Percentiles rank a stretch among this genome's conserved stretches.
Conservation (phyloP, 1,140 invertebrate species). For the Lycorma delicatula region DNA sequence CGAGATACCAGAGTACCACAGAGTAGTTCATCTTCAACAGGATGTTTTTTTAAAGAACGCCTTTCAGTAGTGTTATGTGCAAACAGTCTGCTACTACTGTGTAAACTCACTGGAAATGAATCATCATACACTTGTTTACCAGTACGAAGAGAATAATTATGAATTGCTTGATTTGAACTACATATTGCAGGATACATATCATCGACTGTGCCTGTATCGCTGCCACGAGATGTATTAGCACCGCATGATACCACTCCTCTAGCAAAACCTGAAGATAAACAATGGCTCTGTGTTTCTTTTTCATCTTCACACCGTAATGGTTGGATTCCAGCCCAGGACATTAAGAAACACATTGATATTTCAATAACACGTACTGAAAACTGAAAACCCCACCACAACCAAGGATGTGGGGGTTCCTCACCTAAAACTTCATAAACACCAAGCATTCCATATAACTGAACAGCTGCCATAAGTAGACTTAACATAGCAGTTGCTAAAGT, state of each 20-base stretch:
- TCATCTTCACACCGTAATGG: constrained; percentile 37
- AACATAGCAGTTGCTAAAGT: constrained; percentile 74
- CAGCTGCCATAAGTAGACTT: constrained; percentile 66
- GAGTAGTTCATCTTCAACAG: constrained; percentile 33
- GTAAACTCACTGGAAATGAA: constrained; percentile 45
- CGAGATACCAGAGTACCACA: constrained; percentile 19
- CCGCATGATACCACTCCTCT: constrained; percentile 60
- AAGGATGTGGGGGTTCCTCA: constrained; percentile 46
- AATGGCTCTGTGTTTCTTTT: constrained; percentile 37
- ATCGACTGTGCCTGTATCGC: constrained; percentile 32
- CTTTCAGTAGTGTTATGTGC: constrained; percentile 33
- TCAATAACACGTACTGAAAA: constrained; percentile 74
- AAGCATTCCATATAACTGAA: constrained; percentile 77
- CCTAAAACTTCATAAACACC: constrained; percentile 50
- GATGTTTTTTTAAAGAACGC: constrained; percentile 35
- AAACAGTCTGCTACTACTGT: constrained; percentile 28
- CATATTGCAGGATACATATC: constrained; percentile 72
- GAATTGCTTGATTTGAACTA: constrained; percentile 72
- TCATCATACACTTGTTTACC: constrained; percentile 68
- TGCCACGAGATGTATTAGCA: constrained; percentile 24
- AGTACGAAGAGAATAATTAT: constrained; percentile 69
- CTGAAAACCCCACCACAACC: constrained; percentile 86
- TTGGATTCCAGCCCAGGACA: constrained; percentile 65
- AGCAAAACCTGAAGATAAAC: constrained; percentile 44
- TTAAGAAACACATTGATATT: constrained; percentile 67